Percentiles rank a stretch among this genome's conserved stretches.
These are phyloP conservation scores for Cranoglanis bouderius DNA, from an alignment of 2,113 vertebrate genomes.

Conservation along the genomic window DNA sequence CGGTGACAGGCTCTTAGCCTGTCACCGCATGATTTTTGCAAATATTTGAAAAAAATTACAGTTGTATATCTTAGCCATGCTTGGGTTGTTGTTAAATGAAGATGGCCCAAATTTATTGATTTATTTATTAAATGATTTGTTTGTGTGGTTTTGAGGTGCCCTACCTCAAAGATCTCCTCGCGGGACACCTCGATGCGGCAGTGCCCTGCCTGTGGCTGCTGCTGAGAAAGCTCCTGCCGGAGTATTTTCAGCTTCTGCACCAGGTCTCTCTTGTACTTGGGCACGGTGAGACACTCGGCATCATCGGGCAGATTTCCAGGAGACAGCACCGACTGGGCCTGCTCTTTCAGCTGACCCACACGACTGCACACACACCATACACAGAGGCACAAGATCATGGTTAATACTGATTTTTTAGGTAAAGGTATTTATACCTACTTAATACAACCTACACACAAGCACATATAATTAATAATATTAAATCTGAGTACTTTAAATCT, in stretches of 20 bases:
- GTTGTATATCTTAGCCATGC: neutral
- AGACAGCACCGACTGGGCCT: slow-evolving; percentile 81
- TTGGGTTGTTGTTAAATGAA: neutral
- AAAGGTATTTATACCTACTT: neutral
- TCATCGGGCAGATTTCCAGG: slow-evolving; percentile 88
- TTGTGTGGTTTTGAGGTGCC: neutral
- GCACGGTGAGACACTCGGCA: slow-evolving; percentile 91
- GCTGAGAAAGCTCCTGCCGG: slow-evolving; percentile 93
- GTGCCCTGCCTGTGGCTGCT: slow-evolving; percentile 97
- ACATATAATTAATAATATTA: neutral
- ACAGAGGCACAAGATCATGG: neutral
- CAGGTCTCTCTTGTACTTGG: slow-evolving; percentile 94
- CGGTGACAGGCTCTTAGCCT: neutral
- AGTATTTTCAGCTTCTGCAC: slow-evolving; percentile 98
- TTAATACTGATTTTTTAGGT: neutral
- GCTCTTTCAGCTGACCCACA: slow-evolving; percentile 90
- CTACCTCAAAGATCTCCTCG: slow-evolving; percentile 99
- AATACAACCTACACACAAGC: neutral
- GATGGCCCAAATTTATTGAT: neutral
- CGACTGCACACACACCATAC: slow-evolving; percentile 69
- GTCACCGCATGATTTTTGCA: too few relatives aligned
- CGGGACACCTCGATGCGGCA: slow-evolving; percentile 98
- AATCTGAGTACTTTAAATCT: neutral
- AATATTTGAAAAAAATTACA: too few relatives aligned
- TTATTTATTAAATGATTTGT: neutral